Base-by-base conservation (phyloP, 2,888 invertebrate species). In the Myathropa florea region DNA sequence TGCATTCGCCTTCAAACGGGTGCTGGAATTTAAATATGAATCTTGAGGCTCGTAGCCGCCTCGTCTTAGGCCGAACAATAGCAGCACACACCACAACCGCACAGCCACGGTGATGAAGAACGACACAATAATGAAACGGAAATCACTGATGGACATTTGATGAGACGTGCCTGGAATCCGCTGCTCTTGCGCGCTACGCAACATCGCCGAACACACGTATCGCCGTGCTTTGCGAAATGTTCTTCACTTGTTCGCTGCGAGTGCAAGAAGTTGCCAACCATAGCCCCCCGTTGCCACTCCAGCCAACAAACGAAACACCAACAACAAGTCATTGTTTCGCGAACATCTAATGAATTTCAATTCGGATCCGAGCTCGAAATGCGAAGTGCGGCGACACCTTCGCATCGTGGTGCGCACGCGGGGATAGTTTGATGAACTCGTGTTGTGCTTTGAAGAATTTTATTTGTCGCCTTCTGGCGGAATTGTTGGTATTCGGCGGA, bases 111-210 rank as follows among this genome's bases (percentile, higher is more conserved):
- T 53, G 61, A 59, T 6, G 53, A 39, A 79, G 36, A 75, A 79
- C 70, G 80, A 81, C 81, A 81, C 46, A 46, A 46, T 46, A 76
- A 84, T 80, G 81, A 84, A 81, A 84, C 84, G 84, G 84, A 84
- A 84, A 84, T 76, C 81, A 81, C 75, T 84, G 84, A 84, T 84
- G 84, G 84, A 76, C 81, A 80, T 76, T 80, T 84, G 81, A 84
- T 76, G 81, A 60, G 33, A 84, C 84, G 81, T 84, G 84, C 67
- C 75, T 84, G 75, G 84, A 84, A 81, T 84, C 36, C 14, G 39
- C 0, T n/a, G 39, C n/a, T 53, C 30, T 57, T 61, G 33, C 4
- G 4, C 28, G 21, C 18, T 77, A 61, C 46, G 67, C 65, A 72
- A 73, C 60, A 33, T 28, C 70, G 30, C 61, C 57, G 57, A 57